Evolutionary conservation across 2,113 vertebrate species (phyloP).

Genomic region (Trochalopteron elliotii): DNA sequence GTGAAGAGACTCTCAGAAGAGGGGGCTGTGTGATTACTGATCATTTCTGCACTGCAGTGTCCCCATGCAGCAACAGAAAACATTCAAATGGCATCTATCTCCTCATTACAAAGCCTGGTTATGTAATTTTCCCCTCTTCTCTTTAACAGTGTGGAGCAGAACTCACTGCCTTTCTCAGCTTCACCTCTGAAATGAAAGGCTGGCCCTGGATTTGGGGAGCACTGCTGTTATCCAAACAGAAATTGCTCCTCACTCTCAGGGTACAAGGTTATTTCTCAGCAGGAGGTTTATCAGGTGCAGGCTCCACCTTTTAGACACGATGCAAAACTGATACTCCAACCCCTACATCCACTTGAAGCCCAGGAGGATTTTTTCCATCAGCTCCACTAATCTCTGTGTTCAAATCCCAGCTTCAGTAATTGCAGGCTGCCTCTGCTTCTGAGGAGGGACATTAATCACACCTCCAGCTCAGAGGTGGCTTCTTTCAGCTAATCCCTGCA

Average conservation of each 20-base stretch:
- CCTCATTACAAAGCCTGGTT: background rate
- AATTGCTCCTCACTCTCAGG: background rate
- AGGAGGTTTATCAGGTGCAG: background rate
- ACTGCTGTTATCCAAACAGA: background rate
- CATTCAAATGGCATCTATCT: background rate
- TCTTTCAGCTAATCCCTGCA: background rate
- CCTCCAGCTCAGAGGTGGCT: background rate
- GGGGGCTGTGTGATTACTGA: background rate
- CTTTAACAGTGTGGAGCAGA: background rate
- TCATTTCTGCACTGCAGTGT: background rate
- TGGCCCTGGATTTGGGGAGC: background rate
- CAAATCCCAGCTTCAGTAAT: background rate
- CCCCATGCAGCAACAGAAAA: background rate
- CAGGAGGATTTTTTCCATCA: background rate
- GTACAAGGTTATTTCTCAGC: rapidly evolving
- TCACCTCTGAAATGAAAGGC: background rate
- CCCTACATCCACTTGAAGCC: background rate
- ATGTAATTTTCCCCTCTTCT: background rate
- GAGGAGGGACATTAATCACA: background rate
- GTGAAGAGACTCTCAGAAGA: background rate
- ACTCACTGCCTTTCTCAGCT: background rate
- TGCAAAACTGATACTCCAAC: background rate
- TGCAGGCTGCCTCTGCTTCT: background rate
- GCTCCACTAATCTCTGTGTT: background rate
- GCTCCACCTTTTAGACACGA: background rate